Percentiles rank a stretch among this genome's conserved stretches.
Conservation (phyloP, 2,888 invertebrate species). For the Fragum sueziense region DNA sequence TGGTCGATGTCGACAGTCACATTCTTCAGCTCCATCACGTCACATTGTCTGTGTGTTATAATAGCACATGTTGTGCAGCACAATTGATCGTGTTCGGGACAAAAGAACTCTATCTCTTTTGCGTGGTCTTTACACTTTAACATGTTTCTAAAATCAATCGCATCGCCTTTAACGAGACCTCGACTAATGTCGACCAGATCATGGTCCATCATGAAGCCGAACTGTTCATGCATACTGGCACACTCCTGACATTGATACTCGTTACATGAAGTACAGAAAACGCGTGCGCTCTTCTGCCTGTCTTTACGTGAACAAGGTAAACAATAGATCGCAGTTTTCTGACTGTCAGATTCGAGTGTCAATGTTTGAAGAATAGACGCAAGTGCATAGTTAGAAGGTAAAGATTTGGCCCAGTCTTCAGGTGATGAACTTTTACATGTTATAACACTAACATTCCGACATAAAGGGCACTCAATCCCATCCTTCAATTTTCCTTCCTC, state of each 20-base stretch:
- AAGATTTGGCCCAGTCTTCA: background rate
- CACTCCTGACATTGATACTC: background rate
- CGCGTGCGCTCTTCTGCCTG: background rate
- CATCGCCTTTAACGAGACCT: background rate
- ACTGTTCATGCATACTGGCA: background rate
- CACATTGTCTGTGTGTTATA: constrained; percentile 4
- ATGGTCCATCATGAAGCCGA: background rate
- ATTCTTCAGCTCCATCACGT: background rate
- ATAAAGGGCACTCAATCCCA: constrained; percentile 2
- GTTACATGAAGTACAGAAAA: background rate
- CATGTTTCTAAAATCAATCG: background rate
- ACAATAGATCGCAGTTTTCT: background rate
- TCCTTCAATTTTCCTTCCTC: constrained; percentile 4
- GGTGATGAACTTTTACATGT: background rate
- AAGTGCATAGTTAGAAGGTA: background rate
- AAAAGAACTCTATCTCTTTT: background rate
- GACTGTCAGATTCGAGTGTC: background rate
- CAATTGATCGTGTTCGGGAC: background rate
- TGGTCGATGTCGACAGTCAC: background rate
- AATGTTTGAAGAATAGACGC: background rate
- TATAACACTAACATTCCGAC: background rate
- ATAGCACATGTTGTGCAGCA: constrained; percentile 9
- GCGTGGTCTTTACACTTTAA: background rate
- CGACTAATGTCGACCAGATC: background rate
- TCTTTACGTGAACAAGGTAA: background rate